Base-by-base conservation (phyloP, 2,888 invertebrate genomes). In the Monoplex corrugatus region DNA sequence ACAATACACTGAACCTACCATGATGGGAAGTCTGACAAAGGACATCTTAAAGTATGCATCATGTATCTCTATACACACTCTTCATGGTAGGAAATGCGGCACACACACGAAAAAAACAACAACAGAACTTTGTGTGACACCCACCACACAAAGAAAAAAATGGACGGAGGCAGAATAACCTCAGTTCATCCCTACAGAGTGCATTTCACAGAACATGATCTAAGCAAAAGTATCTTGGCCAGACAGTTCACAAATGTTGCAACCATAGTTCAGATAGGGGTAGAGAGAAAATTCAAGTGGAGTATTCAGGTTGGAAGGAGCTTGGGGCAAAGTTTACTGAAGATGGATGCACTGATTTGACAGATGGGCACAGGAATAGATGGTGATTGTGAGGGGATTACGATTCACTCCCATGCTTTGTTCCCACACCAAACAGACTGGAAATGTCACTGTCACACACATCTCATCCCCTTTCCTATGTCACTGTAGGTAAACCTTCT, bases 401-500 rank as follows among this genome's bases (percentile, higher is more conserved):
- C 75, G 38, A 43, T 23, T 19, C 23, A n/a, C 32, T 80, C 23
- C 8, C 78, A 80, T 40, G 10, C 28, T 6, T 10, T 23, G 23
- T 16, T n/a, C 75, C 38, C 75, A n/a, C 19, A 38, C 0, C 78
- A 23, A 40, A 43, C 78, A 32, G 1, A 80, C 19, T 5, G 78
- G 43, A 80, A 28, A 40, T 43, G 40, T 35, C 72, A 32, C 72
- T 23, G 0, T 28, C 63, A 5, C 63, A 32, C 72, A 72, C 45
- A 19, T 82, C 44, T 82, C 40, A 5, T 44, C 43, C 82, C 43
- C 5, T 8, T 35, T 10, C 28, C 45, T 68, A 86, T 3, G 86
- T 86, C 43, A 86, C 40, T 72, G 86, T 44, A 8, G 86, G 86
- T 63, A 86, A n/a, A 40, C 72, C 75, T 45, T 75, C 72, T 38